A percentile compares a stretch with the other conserved stretches of the same genome.
Conservation (phyloP, 2,888 invertebrate species). For the Nymphalis polychloros region DNA sequence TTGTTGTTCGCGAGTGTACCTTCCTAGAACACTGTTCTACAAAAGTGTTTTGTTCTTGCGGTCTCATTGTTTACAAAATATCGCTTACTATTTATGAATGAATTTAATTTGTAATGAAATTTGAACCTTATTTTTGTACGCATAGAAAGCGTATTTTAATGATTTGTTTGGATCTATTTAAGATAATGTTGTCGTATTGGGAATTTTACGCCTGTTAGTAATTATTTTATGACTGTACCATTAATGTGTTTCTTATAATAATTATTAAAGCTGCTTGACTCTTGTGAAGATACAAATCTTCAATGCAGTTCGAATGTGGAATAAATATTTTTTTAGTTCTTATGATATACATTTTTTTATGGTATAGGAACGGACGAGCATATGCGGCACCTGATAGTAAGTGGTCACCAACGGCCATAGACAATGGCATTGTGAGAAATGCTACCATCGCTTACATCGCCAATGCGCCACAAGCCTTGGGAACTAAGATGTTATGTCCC, state of each 20-base stretch:
- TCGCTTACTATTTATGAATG: slow-evolving; percentile 11
- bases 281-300: background rate
- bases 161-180: background rate
- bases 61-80: slow-evolving; percentile 68
- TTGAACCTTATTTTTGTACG: background rate
- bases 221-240: slow-evolving; percentile 29
- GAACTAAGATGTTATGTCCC: too few relatives aligned
- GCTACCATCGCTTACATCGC: too few relatives aligned
- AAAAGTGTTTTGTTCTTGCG: slow-evolving; percentile 56
- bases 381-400: too few relatives aligned
- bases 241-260: slow-evolving; percentile 12
- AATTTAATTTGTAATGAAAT: background rate
- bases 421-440: too few relatives aligned
- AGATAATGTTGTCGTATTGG: background rate
- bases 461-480: too few relatives aligned
- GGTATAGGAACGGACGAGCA: too few relatives aligned
- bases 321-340: too few relatives aligned
- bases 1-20: slow-evolving; percentile 36
- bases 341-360: too few relatives aligned
- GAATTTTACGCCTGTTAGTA: slow-evolving; percentile 25
- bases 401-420: too few relatives aligned
- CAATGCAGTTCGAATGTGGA: background rate
- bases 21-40: slow-evolving; percentile 39
- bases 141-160: background rate
- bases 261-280: background rate